phyloP scores from a whole-genome alignment of 2,113 vertebrate species.

The Pterocles gutturalis region DNA sequence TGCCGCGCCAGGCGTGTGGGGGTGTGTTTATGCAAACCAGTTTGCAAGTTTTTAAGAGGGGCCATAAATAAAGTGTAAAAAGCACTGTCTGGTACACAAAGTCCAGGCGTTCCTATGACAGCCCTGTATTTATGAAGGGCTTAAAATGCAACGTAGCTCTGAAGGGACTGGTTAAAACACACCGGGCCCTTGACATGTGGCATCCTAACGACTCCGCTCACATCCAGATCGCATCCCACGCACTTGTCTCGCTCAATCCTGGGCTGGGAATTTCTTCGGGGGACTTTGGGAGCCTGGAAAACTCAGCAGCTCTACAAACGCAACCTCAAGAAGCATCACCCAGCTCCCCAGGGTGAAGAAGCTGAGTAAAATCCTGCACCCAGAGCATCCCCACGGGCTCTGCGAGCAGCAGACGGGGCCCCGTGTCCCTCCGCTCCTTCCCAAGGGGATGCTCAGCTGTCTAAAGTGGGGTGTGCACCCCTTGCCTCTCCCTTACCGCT shows the following conservation, averaged over 20 bases:
- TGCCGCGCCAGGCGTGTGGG: accelerated
- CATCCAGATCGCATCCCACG: neutral
- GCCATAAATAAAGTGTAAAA: slow-evolving; percentile 43
- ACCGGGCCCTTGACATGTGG: neutral
- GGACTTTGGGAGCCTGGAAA: neutral
- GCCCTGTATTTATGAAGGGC: slow-evolving; percentile 40
- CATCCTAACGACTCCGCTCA: neutral
- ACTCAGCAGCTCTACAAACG: neutral
- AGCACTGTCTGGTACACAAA: slow-evolving; percentile 9
- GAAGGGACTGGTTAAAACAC: neutral
- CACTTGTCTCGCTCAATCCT: accelerated
- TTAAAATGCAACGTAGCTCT: slow-evolving; percentile 6
- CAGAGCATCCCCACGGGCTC: neutral
- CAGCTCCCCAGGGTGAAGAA: neutral
- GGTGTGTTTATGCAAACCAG: neutral
- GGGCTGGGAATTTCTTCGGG: neutral
- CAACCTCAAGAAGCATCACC: neutral
- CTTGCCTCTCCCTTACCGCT: neutral
- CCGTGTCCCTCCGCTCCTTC: neutral
- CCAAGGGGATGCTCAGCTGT: neutral
- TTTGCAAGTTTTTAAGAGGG: neutral
- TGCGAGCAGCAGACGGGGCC: accelerated
- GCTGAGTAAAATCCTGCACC: accelerated
- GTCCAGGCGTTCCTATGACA: slow-evolving; percentile 9
- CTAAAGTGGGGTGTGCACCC: accelerated